phyloP scores from a whole-genome alignment of 2,797 vertebrate genomes.

The Sternarchorhynchus goeldii region DNA sequence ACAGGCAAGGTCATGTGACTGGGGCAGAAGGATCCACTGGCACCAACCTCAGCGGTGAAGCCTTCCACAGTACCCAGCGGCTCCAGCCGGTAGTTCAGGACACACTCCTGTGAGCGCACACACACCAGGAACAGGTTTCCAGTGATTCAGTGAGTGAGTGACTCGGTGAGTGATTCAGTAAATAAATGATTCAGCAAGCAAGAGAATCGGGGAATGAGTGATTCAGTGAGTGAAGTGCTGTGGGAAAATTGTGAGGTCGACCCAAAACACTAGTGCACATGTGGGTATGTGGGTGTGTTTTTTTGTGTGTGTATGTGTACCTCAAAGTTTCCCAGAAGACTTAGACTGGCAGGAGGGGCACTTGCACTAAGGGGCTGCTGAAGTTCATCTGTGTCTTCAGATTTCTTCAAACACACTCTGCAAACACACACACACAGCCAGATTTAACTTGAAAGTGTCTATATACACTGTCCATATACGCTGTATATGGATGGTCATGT shows the following conservation, averaged over 20 bases:
- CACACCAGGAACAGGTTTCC: conserved; percentile 2
- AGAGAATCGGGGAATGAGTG: not conserved
- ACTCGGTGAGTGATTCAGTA: conserved; percentile 23
- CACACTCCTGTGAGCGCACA: conserved; percentile 84
- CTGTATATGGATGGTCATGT: no score
- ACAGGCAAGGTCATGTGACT: conserved; percentile 96
- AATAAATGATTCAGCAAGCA: conserved; percentile 12
- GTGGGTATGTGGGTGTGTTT: not conserved
- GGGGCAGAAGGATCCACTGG: conserved; percentile 95
- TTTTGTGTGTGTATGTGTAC: conserved; percentile 68
- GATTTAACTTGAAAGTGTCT: no score
- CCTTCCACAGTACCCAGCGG: conserved; percentile 89
- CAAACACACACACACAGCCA: conserved; percentile 38
- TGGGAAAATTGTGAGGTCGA: not conserved
- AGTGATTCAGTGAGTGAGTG: no score
- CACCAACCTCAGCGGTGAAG: conserved; percentile 96
- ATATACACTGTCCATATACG: no score
- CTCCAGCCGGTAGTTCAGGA: conserved; percentile 95
- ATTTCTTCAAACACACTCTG: conserved; percentile 86
- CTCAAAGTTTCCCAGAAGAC: conserved; percentile 99
- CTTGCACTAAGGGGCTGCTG: conserved; percentile 90
- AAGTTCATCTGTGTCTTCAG: conserved; percentile 78
- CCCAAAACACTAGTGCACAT: not conserved
- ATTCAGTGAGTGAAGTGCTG: conserved; percentile 9
- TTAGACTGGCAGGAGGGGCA: conserved; percentile 92